Base-by-base conservation (phyloP, 2,888 invertebrate genomes). In the Caenorhabditis sp. region DNA sequence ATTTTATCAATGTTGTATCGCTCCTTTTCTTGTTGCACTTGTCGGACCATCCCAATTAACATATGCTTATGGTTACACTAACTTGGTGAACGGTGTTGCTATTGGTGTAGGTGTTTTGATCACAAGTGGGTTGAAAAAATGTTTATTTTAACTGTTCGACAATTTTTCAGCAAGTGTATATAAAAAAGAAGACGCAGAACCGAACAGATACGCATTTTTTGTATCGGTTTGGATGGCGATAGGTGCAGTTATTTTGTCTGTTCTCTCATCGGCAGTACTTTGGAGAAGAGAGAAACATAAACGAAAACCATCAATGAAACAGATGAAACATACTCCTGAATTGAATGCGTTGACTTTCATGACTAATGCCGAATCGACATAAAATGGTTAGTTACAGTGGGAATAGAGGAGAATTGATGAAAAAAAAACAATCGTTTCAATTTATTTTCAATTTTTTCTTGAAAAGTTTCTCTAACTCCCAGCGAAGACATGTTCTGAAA, bases 11-110 rank as follows among this genome's bases (percentile, higher is more conserved):
- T 76, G 78, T 1, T 75, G 69, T 50, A 63, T 78, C 0, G 76
- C 70, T 1, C 78, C 81, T 0, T 81, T 77, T 31, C 61, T 81
- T 8, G 69, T 81, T 12, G 72, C 72, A 5, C 67, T 79, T 23
- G 76, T 78, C 0, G 81, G 81, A 5, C 75, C 79, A 1, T 75
- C 79, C 36, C 75, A 77, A 37, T 62, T 81, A 2, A 69, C 81
- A 0, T 70, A 66, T 12, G 81, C 81, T 6, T 67, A 78, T 0
- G 81, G 81, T 43, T 81, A 66, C 63, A 81, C 81, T n/a, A 81
- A 81, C 51, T 69, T 81, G 14, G 67, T 81, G 58, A 81, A 78
- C 43, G 81, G 81, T 59, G 24, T 79, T 0, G 76, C 79, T 0
- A 77, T 78, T 10, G 65, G 77, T 55, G 66, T 69, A 2, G 76